Conservation (phyloP, 2,888 invertebrate species). For the Idaea straminata region DNA sequence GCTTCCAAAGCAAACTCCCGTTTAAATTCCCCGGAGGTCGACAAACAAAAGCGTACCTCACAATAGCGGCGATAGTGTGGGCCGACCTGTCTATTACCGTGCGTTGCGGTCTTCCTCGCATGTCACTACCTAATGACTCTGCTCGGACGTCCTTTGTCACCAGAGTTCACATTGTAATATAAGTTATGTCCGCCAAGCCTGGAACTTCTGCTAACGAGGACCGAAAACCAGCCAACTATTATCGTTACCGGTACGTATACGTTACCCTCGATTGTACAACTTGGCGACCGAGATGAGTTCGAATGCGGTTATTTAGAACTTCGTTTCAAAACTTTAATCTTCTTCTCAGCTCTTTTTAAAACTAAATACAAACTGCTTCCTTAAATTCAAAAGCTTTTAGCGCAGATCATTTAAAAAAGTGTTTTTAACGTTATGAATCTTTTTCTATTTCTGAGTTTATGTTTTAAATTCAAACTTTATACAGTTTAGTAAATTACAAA, state of each 20-base stretch:
- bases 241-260: conserved; percentile 3
- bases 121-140: conserved; percentile 28
- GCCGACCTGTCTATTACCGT: conserved; percentile 13
- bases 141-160: conserved; percentile 27
- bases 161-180: background rate
- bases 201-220: background rate
- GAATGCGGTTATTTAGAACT: conserved; percentile 9
- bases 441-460: too few relatives aligned
- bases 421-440: too few relatives aligned
- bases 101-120: conserved; percentile 21
- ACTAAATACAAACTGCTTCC: background rate
- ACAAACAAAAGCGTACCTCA: conserved; percentile 17
- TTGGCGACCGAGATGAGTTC: conserved; percentile 1
- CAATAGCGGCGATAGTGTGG: conserved; percentile 17
- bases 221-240: background rate
- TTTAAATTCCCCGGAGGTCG: conserved; percentile 10
- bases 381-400: background rate
- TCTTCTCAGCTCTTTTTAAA: conserved; percentile 5
- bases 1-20: conserved; percentile 13
- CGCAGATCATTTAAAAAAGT: background rate
- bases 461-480: too few relatives aligned
- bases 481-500: too few relatives aligned
- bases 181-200: background rate
- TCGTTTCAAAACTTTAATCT: conserved; percentile 8
- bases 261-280: conserved; percentile 6